phyloP scores from a whole-genome alignment of 1,140 invertebrate genomes.

The Drosophila hydei region DNA sequence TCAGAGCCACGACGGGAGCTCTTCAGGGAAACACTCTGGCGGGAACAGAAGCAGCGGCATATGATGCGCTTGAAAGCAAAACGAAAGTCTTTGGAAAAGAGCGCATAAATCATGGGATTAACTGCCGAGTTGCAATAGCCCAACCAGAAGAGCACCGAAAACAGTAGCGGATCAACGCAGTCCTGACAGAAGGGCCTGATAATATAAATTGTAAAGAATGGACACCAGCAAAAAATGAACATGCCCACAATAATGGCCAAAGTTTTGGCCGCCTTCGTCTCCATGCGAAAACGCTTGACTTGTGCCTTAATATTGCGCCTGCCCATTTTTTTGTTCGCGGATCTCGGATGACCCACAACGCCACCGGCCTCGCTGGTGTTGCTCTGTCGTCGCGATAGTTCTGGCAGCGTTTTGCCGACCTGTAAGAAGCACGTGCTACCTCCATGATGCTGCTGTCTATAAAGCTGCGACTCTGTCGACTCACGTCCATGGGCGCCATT shows the following conservation, averaged over 20 bases:
- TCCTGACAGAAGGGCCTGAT: slow-evolving; percentile 89
- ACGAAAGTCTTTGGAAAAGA: slow-evolving; percentile 93
- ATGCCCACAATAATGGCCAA: slow-evolving; percentile 96
- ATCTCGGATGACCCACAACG: slow-evolving; percentile 57
- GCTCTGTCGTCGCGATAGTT: slow-evolving; percentile 79
- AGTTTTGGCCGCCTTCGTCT: slow-evolving; percentile 95
- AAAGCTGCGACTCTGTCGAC: slow-evolving; percentile 68
- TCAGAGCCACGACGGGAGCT: slow-evolving; percentile 87
- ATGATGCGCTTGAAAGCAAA: slow-evolving; percentile 93
- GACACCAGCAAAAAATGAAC: slow-evolving; percentile 95
- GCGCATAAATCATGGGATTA: slow-evolving; percentile 94
- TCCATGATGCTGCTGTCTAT: slow-evolving; percentile 82
- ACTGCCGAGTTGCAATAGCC: slow-evolving; percentile 96
- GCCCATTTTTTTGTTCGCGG: slow-evolving; percentile 87
- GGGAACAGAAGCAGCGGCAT: slow-evolving; percentile 85
- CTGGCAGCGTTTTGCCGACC: slow-evolving; percentile 85
- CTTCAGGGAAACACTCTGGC: slow-evolving; percentile 72
- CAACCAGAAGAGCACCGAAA: slow-evolving; percentile 94
- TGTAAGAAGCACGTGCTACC: slow-evolving; percentile 86
- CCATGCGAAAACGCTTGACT: slow-evolving; percentile 88
- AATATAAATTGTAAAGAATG: slow-evolving; percentile 95
- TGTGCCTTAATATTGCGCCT: slow-evolving; percentile 84
- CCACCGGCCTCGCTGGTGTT: slow-evolving; percentile 84
- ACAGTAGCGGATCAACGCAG: slow-evolving; percentile 89
- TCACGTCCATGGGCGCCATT: slow-evolving; percentile 70